Conservation (phyloP, 2,113 vertebrate species). For the Mobula hypostoma region DNA sequence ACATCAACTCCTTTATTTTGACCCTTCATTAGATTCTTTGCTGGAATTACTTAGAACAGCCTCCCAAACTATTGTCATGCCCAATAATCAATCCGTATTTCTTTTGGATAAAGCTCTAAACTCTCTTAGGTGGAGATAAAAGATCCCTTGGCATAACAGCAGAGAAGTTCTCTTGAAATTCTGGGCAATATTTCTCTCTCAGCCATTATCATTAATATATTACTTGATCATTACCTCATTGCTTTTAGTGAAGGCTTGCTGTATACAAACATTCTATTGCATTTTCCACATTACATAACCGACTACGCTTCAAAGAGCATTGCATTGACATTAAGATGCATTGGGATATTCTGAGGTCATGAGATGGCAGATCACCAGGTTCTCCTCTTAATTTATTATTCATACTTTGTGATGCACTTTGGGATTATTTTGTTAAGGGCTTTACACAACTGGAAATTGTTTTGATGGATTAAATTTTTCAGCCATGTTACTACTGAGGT, state of each 20-base stretch:
- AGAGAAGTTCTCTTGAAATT: not conserved
- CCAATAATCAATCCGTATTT: not conserved
- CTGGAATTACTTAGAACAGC: not conserved
- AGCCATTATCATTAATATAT: not conserved
- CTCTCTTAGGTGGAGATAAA: not conserved
- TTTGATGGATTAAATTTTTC: not conserved
- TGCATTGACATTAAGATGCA: not conserved
- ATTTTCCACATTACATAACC: not conserved
- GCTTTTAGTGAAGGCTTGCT: not conserved
- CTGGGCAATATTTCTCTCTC: not conserved
- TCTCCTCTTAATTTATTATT: not conserved
- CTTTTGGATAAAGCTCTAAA: not conserved
- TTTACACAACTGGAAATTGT: not conserved
- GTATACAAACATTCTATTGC: not conserved
- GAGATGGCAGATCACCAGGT: not conserved
- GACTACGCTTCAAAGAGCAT: not conserved
- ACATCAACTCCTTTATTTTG: not conserved
- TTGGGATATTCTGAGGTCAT: not conserved
- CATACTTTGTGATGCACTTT: not conserved
- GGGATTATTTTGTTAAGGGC: not conserved
- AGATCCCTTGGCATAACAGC: not conserved
- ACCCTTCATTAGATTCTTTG: not conserved
- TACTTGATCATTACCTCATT: not conserved
- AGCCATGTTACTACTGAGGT: not conserved
- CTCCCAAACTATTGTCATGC: not conserved